Conservation (phyloP, 2,797 vertebrate genomes). For the Rhinatrema bivittatum region DNA sequence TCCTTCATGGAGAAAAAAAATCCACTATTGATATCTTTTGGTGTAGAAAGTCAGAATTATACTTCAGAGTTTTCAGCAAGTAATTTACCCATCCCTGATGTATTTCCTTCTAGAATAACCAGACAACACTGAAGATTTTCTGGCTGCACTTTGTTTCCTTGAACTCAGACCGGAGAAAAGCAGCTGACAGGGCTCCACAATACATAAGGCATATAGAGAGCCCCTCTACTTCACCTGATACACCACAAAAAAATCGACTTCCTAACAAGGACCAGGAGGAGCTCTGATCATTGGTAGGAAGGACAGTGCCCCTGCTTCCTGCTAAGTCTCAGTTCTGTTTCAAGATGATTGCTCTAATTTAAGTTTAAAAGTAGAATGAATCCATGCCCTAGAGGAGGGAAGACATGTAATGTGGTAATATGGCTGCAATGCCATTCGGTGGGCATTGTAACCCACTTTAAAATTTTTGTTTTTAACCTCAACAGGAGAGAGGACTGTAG, state of each 20-base stretch:
- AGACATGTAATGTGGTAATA: slow-evolving; percentile 51
- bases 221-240: slow-evolving; percentile 48
- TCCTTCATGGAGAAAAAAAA: slow-evolving; percentile 25
- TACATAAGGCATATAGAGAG: slow-evolving; percentile 48
- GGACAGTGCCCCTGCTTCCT: slow-evolving; percentile 22
- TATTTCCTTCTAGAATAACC: slow-evolving; percentile 33
- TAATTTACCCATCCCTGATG: slow-evolving; percentile 44
- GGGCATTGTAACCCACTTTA: not conserved
- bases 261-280: slow-evolving; percentile 37
- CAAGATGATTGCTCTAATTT: slow-evolving; percentile 30
- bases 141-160: too few relatives aligned
- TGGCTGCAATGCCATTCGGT: slow-evolving; percentile 7
- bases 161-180: slow-evolving; percentile 46
- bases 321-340: slow-evolving; percentile 26
- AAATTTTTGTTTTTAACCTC: not conserved
- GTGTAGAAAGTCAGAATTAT: slow-evolving; percentile 42
- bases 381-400: slow-evolving; percentile 49
- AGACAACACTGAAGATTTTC: slow-evolving; percentile 40
- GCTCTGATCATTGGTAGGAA: slow-evolving; percentile 36
- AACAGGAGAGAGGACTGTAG: too few relatives aligned
- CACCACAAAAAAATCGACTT: slow-evolving; percentile 47
- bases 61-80: slow-evolving; percentile 40
- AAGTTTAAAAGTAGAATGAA: slow-evolving; percentile 37
- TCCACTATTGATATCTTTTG: slow-evolving; percentile 29
- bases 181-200: slow-evolving; percentile 45